Conservation (phyloP, 1,140 invertebrate species). For the Arctopsyche grandis region DNA sequence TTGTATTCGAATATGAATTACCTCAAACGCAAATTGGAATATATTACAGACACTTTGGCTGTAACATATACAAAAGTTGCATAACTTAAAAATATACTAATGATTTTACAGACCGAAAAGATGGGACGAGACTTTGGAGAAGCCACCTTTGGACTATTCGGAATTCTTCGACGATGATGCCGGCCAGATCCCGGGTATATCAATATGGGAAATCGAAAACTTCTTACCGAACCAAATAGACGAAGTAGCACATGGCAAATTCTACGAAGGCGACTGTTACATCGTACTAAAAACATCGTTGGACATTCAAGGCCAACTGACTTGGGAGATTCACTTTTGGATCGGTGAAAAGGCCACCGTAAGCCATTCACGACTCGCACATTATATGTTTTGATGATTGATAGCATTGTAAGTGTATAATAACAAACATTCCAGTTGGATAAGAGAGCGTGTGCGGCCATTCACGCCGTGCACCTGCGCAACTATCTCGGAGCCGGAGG, state of each 20-base stretch:
- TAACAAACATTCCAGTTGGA: constrained; percentile 75
- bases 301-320: constrained; percentile 86
- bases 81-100: background rate
- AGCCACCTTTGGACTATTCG: constrained; percentile 97
- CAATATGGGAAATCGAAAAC: constrained; percentile 99
- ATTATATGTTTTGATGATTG: constrained; percentile 20
- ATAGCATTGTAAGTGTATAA: background rate
- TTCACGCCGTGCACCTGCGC: constrained; percentile 97
- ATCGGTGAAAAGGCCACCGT: constrained; percentile 96
- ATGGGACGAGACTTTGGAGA: constrained; percentile 94
- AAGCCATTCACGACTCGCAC: constrained; percentile 58
- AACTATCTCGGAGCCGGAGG: constrained; percentile 95
- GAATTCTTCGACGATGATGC: constrained; percentile 99
- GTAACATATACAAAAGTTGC: no score
- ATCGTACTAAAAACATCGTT: constrained; percentile 93
- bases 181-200: constrained; percentile 87
- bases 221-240: constrained; percentile 96
- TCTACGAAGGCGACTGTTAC: constrained; percentile 99
- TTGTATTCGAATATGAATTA: no score
- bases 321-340: constrained; percentile 99
- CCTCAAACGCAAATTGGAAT: no score
- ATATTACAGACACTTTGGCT: no score
- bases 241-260: constrained; percentile 94
- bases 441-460: constrained; percentile 98
- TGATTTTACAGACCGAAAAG: constrained; percentile 75